phyloP scores from a whole-genome alignment of 2,113 vertebrate species.

The Neolamprologus sp. region DNA sequence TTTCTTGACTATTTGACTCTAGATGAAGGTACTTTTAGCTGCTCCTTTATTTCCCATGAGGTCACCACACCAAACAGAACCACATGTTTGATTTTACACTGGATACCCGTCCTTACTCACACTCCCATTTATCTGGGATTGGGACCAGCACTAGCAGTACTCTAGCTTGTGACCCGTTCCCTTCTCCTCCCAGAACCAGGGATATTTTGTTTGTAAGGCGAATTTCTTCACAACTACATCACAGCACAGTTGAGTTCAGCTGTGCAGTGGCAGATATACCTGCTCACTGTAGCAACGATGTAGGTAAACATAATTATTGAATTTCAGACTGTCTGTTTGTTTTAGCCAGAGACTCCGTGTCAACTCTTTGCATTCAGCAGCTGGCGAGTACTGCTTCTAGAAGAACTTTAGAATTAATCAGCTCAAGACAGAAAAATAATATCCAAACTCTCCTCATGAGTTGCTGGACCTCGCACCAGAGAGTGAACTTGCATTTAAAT shows the following conservation, averaged over 20 bases:
- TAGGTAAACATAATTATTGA: not conserved
- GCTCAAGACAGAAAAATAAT: not conserved
- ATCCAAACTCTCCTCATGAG: not conserved
- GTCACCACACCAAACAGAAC: not conserved
- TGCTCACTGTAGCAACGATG: rapidly evolving
- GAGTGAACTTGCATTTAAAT: not conserved
- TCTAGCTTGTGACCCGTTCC: not conserved
- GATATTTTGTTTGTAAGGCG: rapidly evolving
- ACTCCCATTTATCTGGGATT: not conserved
- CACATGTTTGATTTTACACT: not conserved
- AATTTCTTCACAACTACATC: not conserved
- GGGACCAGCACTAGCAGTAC: not conserved
- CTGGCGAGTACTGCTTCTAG: not conserved
- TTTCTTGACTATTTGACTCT: not conserved
- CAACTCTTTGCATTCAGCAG: not conserved
- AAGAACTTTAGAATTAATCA: rapidly evolving
- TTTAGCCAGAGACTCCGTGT: not conserved
- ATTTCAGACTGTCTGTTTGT: not conserved
- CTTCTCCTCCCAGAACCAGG: not conserved
- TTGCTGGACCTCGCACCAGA: not conserved
- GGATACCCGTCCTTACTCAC: not conserved
- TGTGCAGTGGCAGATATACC: not conserved
- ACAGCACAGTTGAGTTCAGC: not conserved
- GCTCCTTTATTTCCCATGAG: not conserved
- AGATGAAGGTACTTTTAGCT: not conserved